A percentile compares a stretch with the other conserved stretches of the same genome.
Conservation (phyloP, 2,113 vertebrate genomes). For the Acanthisitta chloris region DNA sequence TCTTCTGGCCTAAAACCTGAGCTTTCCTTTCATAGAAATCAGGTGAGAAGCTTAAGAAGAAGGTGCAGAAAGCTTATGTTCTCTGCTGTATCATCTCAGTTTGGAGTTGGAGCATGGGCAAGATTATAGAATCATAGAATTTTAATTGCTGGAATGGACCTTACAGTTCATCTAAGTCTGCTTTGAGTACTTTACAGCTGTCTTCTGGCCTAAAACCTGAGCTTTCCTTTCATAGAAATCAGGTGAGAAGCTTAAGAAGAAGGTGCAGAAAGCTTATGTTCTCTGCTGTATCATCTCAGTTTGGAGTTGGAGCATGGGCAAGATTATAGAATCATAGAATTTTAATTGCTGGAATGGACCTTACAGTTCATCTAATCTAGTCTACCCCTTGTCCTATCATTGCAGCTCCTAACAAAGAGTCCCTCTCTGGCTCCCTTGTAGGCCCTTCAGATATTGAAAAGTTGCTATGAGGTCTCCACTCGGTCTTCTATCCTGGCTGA, state of each 20-base stretch:
- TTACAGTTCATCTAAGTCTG: too few species aligned
- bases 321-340: too few species aligned
- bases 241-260: background rate
- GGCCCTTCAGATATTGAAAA: too few species aligned
- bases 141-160: too few species aligned
- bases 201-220: background rate
- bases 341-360: too few species aligned
- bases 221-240: background rate
- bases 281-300: background rate
- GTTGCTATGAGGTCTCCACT: too few species aligned
- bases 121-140: too few species aligned
- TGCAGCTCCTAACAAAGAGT: too few species aligned
- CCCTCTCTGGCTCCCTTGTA: too few species aligned
- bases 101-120: background rate
- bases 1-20: background rate
- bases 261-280: background rate
- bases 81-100: background rate
- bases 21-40: background rate
- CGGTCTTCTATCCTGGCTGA: too few species aligned
- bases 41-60: background rate
- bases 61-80: background rate
- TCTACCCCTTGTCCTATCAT: too few species aligned
- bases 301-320: background rate
- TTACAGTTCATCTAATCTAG: too few species aligned
- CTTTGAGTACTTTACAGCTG: background rate